Evolutionary conservation across 2,797 vertebrate species (phyloP).

Genomic region (Protosalanx chinensis): DNA sequence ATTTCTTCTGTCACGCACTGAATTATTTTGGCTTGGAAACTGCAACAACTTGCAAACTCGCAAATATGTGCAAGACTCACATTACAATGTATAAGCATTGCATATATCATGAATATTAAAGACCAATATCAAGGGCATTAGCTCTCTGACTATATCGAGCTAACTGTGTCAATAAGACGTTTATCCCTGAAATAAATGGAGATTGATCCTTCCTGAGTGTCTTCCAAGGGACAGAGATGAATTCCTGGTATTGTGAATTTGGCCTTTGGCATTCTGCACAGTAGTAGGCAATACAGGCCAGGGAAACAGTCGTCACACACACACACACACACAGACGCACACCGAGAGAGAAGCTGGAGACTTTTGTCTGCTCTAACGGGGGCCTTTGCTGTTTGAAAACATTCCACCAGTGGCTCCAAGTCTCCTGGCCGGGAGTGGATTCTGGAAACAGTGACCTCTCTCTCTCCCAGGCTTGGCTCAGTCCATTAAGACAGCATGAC

Average conservation of each 20-base stretch:
- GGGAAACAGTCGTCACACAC: slow-evolving; percentile 26
- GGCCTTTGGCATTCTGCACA: slow-evolving; percentile 20
- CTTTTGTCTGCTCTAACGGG: slow-evolving; percentile 32
- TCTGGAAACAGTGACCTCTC: slow-evolving; percentile 40
- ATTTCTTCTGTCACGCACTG: too few species aligned
- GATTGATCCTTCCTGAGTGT: neutral
- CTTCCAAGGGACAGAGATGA: neutral
- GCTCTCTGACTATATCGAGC: too few species aligned
- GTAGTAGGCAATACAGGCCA: neutral
- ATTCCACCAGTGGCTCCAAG: slow-evolving; percentile 66
- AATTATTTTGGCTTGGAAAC: too few species aligned
- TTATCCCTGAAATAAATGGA: neutral
- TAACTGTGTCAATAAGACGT: neutral
- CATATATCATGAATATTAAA: too few species aligned
- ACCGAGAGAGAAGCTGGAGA: slow-evolving; percentile 35
- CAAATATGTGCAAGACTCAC: too few species aligned
- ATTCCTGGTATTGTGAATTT: slow-evolving; percentile 22
- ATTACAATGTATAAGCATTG: too few species aligned
- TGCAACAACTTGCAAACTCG: too few species aligned
- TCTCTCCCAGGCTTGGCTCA: slow-evolving; percentile 34
- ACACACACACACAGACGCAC: neutral
- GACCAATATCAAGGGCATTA: too few species aligned
- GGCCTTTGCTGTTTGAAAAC: slow-evolving; percentile 40
- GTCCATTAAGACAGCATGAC: slow-evolving; percentile 44
- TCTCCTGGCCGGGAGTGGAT: slow-evolving; percentile 28